A percentile compares a stretch with the other conserved stretches of the same genome.
These are phyloP conservation scores for Scyliorhinus canicula DNA, from an alignment of 2,797 vertebrate species.

Conservation along the genomic window DNA sequence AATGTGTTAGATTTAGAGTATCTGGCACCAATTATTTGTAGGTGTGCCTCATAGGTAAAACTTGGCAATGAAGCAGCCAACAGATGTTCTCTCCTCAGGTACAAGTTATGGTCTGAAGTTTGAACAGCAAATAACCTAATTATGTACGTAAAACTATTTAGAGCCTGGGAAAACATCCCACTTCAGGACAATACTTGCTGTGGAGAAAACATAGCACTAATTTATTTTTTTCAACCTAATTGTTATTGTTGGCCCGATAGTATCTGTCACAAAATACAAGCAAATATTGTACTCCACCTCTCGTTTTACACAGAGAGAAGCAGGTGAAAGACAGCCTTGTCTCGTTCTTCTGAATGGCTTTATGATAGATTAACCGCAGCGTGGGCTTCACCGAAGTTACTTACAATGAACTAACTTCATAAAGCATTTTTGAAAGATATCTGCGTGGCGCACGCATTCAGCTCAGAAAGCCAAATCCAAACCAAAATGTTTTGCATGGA, in stretches of 20 bases:
- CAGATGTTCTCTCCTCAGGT: background rate
- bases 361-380: background rate
- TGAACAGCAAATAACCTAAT: background rate
- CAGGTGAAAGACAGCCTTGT: background rate
- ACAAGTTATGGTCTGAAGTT: background rate
- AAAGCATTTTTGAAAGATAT: background rate
- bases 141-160: background rate
- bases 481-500: background rate
- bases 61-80: background rate
- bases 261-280: background rate
- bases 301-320: background rate
- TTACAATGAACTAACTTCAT: background rate
- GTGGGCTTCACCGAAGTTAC: background rate
- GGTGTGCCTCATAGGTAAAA: background rate
- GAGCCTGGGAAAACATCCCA: too few relatives aligned
- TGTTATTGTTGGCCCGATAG: background rate
- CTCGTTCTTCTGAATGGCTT: background rate
- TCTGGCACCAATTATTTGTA: background rate
- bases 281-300: background rate
- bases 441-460: background rate
- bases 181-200: background rate
- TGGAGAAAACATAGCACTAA: background rate
- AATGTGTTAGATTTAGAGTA: background rate
- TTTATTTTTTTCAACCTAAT: background rate
- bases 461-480: background rate